Evolutionary conservation across 2,113 vertebrate genomes (phyloP).

Genomic region (Dipodomys stephensi): DNA sequence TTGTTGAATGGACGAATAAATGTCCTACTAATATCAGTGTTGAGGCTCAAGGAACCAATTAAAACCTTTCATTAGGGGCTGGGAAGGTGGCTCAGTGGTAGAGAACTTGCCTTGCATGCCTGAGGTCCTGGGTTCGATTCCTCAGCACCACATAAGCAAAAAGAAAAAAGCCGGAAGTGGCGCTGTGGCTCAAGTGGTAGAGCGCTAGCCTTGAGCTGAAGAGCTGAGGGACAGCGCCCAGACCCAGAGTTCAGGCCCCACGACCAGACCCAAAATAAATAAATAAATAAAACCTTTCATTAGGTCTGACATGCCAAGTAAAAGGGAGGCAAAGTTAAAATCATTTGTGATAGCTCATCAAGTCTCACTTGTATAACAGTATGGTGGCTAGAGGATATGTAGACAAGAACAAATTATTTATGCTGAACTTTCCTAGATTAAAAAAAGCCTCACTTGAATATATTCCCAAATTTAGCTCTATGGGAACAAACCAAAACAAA

Average conservation of each 20-base stretch:
- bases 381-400: neutral
- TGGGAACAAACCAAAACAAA: slow-evolving; percentile 29
- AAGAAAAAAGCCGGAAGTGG: too few relatives aligned
- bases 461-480: neutral
- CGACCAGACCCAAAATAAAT: too few relatives aligned
- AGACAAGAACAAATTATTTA: neutral
- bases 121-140: too few relatives aligned
- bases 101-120: too few relatives aligned
- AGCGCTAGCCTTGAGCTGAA: too few relatives aligned
- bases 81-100: too few relatives aligned
- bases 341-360: neutral
- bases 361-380: neutral
- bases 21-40: neutral
- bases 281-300: neutral
- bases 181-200: too few relatives aligned
- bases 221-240: too few relatives aligned
- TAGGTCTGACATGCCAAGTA: neutral
- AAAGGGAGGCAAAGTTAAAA: neutral
- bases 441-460: neutral
- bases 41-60: neutral
- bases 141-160: too few relatives aligned
- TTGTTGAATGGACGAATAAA: neutral
- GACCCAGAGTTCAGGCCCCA: too few relatives aligned
- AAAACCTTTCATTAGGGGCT: neutral
- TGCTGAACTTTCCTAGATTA: neutral